Conservation (phyloP, 2,888 invertebrate genomes). For the Lithophane socia region DNA sequence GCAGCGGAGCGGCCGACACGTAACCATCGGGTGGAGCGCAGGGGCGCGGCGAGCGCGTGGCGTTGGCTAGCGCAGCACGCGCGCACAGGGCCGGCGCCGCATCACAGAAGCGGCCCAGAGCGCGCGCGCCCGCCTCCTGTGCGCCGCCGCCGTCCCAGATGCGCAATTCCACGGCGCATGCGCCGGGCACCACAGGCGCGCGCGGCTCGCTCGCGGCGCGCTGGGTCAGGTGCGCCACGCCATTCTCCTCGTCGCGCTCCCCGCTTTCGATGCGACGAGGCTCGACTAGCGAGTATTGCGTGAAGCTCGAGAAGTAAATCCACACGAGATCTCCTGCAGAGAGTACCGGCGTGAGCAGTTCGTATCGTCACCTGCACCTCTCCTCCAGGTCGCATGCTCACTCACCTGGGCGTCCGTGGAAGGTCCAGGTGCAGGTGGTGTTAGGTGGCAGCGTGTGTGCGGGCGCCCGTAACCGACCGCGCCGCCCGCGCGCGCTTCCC, state of each 20-base stretch:
- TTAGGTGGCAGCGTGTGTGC: slow-evolving; percentile 96
- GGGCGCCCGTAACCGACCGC: slow-evolving; percentile 94
- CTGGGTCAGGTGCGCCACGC: slow-evolving; percentile 44
- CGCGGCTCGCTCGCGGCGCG: slow-evolving; percentile 48
- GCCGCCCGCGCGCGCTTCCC: slow-evolving; percentile 92
- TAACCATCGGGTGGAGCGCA: slow-evolving; percentile 95
- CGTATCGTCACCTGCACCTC: no score
- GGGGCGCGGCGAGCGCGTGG: slow-evolving; percentile 94
- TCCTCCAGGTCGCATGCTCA: slow-evolving; percentile 51
- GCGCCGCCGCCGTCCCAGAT: slow-evolving; percentile 94
- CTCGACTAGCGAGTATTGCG: slow-evolving; percentile 93
- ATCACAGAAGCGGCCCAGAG: slow-evolving; percentile 94
- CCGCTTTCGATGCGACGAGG: slow-evolving; percentile 87
- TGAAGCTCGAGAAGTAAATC: slow-evolving; percentile 96
- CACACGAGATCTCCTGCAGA: slow-evolving; percentile 93
- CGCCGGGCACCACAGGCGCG: slow-evolving; percentile 57
- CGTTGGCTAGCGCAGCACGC: slow-evolving; percentile 93
- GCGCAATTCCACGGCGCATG: slow-evolving; percentile 93
- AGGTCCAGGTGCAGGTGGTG: slow-evolving; percentile 96
- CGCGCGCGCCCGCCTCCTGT: slow-evolving; percentile 79
- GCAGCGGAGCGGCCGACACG: slow-evolving; percentile 86
- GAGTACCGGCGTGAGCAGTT: background rate
- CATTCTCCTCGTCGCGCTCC: slow-evolving; percentile 85
- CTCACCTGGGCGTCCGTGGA: slow-evolving; percentile 93
- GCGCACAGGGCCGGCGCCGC: slow-evolving; percentile 95